Evolutionary conservation across 2,113 vertebrate species (phyloP).

Genomic region (Kryptolebias marmoratus): DNA sequence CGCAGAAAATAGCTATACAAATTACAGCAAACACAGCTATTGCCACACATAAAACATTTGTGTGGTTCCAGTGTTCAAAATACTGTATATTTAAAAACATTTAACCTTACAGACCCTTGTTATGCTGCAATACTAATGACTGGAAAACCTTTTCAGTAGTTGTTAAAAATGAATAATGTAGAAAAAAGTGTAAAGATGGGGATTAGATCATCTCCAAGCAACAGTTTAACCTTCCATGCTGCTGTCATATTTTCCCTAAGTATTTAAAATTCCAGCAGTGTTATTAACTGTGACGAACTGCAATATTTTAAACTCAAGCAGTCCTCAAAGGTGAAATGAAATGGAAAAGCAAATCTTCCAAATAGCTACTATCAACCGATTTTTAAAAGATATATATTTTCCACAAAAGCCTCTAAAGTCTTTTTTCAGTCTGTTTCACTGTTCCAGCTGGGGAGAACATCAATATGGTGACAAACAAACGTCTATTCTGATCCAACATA

Average conservation of each 20-base stretch:
- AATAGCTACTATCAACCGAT: neutral
- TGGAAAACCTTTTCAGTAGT: neutral
- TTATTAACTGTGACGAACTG: slow-evolving; percentile 33
- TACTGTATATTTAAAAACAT: no score
- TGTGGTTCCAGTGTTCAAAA: no score
- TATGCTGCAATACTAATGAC: no score
- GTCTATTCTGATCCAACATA: slow-evolving; percentile 31
- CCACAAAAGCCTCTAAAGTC: slow-evolving; percentile 15
- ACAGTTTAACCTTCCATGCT: slow-evolving; percentile 8
- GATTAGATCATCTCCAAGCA: slow-evolving; percentile 17
- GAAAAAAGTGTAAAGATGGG: neutral
- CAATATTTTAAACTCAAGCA: slow-evolving; percentile 5
- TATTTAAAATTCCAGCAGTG: slow-evolving; percentile 21
- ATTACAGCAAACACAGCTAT: no score
- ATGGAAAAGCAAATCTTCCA: slow-evolving; percentile 1
- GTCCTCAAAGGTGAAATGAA: slow-evolving; percentile 16
- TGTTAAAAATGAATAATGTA: neutral
- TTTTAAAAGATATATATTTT: slow-evolving; percentile 9
- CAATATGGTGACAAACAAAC: slow-evolving; percentile 25
- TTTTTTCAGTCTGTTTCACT: slow-evolving; percentile 11
- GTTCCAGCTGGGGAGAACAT: slow-evolving; percentile 35
- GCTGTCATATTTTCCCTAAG: slow-evolving; percentile 34
- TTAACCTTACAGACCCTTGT: no score
- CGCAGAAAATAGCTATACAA: no score
- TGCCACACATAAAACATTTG: no score